A percentile compares a stretch with the other conserved stretches of the same genome.
Conservation (phyloP, 2,113 vertebrate species). For the Paracanthobrama guichenoti region DNA sequence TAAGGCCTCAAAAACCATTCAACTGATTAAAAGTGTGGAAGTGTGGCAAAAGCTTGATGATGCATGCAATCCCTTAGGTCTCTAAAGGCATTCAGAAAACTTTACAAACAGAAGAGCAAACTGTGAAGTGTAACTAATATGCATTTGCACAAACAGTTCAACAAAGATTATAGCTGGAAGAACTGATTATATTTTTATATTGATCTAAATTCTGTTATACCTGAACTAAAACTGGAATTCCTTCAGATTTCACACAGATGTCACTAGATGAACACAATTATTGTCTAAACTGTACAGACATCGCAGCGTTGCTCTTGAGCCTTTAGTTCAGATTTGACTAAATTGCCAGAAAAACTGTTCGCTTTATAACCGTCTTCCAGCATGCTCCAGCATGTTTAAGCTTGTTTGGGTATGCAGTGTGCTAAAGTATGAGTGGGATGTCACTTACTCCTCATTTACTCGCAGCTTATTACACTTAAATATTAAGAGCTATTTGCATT, state of each 20-base stretch:
- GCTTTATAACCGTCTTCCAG: neutral
- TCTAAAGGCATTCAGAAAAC: constrained; percentile 42
- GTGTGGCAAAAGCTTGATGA: constrained; percentile 34
- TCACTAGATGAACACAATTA: neutral
- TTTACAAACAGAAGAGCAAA: constrained; percentile 7
- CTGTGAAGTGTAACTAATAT: constrained; percentile 26
- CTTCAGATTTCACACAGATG: neutral
- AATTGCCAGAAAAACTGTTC: neutral
- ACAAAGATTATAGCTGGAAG: constrained; percentile 41
- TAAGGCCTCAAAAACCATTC: constrained; percentile 46
- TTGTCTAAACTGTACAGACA: neutral
- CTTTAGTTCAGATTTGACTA: neutral
- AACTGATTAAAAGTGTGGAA: constrained; percentile 34
- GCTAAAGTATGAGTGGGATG: neutral
- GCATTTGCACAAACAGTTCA: constrained; percentile 4
- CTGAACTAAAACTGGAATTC: too few relatives aligned
- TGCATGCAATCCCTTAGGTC: constrained; percentile 24
- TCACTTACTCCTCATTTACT: neutral
- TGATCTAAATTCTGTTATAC: neutral
- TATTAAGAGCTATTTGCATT: neutral
- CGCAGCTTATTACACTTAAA: neutral
- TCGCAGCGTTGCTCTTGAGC: neutral
- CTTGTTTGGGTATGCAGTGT: constrained; percentile 42
- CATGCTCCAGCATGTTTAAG: constrained; percentile 34
- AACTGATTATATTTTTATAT: neutral